Conservation (phyloP, 2,888 invertebrate species). For the Meteorus cinctellus region DNA sequence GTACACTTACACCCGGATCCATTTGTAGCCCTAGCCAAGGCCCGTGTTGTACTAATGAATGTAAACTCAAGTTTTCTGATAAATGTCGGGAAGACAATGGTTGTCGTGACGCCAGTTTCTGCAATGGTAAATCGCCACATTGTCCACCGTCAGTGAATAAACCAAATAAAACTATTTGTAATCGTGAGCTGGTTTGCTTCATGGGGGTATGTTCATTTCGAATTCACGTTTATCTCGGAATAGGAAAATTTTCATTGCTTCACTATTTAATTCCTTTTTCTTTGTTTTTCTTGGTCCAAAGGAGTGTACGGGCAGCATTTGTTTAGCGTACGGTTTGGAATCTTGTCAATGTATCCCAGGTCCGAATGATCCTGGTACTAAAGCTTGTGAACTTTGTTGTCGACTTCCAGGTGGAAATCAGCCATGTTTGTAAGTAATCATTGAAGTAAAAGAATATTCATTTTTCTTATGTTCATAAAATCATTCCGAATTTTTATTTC, state of each 20-base stretch:
- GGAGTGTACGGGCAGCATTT: slow-evolving; percentile 99
- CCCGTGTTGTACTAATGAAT: slow-evolving; percentile 94
- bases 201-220: slow-evolving; percentile 85
- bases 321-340: slow-evolving; percentile 95
- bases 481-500: slow-evolving; percentile 20
- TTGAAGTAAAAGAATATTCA: neutral
- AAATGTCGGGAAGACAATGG: slow-evolving; percentile 95
- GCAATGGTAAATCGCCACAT: slow-evolving; percentile 90
- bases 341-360: slow-evolving; percentile 94
- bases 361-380: slow-evolving; percentile 85
- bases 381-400: slow-evolving; percentile 95
- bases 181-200: slow-evolving; percentile 97
- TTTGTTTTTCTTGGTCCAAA: slow-evolving; percentile 67
- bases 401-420: slow-evolving; percentile 87
- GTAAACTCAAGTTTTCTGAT: slow-evolving; percentile 88
- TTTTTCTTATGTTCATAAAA: neutral
- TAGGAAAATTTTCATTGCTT: slow-evolving; percentile 15
- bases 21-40: slow-evolving; percentile 92
- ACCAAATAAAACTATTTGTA: slow-evolving; percentile 95
- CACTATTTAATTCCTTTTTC: neutral
- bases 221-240: slow-evolving; percentile 17
- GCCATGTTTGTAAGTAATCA: slow-evolving; percentile 79
- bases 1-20: slow-evolving; percentile 87
- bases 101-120: slow-evolving; percentile 93
- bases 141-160: slow-evolving; percentile 96